Evolutionary conservation across 2,797 vertebrate genomes (phyloP), one percentile per base, ranked within the genome.

Genomic region (Tapirus indicus): DNA sequence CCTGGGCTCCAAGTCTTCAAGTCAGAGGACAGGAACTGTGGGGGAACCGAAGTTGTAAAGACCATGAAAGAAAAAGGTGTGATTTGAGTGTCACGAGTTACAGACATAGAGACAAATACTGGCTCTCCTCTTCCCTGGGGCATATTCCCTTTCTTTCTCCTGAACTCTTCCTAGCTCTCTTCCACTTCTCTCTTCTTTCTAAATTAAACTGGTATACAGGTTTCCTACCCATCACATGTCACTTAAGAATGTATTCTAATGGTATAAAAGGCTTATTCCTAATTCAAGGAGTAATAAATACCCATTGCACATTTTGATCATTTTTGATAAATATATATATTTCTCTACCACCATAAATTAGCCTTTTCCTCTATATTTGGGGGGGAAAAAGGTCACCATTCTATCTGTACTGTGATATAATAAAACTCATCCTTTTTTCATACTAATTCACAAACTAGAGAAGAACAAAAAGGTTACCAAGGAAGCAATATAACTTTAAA

Each of bases 261-360:
- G 17, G 47, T 41, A 82, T 44, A 82, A 82, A 82, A 17, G 11
- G 74, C n/a, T 69, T 60, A 66, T 35, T 74, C 58, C 78, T 41
- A 66, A 75, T 64, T 74, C 78, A 74, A 86, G 16, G n/a, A 80
- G 54, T 80, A 94, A 75, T 75, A 82, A 89, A 84, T 38, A 93
- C 12, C 38, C 32, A 77, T 3, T 84, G 58, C 29, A 69, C 47
- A 66, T 38, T 93, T 71, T 71, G 62, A 6, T 83, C 68, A 64
- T 56, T 74, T 92, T 84, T 74, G 32, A 80, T 62, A 72, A 83
- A 41, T 84, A 74, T 7, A 18, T 92, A 20, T 44, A 77, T 77
- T 44, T 79, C 64, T 52, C 72, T 58, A 87, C 14, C 44, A 80
- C 11, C 16, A 82, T 82, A 72, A 62, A 80, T 72, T 82, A 80